These are phyloP conservation scores for Drosophila algonquin DNA, from an alignment of 2,888 invertebrate species.

Conservation along the genomic window DNA sequence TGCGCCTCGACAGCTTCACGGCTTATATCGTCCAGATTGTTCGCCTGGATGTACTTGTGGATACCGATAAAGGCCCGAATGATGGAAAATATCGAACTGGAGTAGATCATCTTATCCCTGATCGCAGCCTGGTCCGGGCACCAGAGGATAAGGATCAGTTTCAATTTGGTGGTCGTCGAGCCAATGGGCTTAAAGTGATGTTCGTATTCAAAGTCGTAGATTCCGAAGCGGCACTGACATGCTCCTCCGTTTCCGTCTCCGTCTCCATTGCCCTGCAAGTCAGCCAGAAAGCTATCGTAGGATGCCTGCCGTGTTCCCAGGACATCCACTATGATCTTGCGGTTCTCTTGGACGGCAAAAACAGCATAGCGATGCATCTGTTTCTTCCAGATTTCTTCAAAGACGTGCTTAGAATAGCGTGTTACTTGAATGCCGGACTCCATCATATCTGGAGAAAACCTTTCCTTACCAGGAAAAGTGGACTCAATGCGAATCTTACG, in stretches of 20 bases:
- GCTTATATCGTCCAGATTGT: constrained; percentile 50
- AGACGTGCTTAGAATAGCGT: constrained; percentile 39
- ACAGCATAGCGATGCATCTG: constrained; percentile 58
- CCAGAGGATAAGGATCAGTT: constrained; percentile 59
- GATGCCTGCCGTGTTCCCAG: constrained; percentile 41
- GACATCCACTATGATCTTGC: constrained; percentile 45
- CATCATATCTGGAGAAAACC: constrained; percentile 21
- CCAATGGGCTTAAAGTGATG: constrained; percentile 46
- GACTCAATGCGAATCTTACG: no score
- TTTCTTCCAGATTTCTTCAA: constrained; percentile 45
- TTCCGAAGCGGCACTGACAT: constrained; percentile 52
- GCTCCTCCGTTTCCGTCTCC: constrained; percentile 19
- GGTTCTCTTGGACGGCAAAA: constrained; percentile 39
- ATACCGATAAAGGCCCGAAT: constrained; percentile 51
- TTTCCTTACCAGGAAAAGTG: no score
- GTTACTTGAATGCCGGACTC: constrained; percentile 50
- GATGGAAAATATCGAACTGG: constrained; percentile 47
- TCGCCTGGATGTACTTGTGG: constrained; percentile 59
- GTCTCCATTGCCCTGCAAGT: constrained; percentile 18
- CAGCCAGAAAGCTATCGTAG: constrained; percentile 52
- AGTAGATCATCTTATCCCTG: constrained; percentile 61
- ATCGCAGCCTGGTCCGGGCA: constrained; percentile 53
- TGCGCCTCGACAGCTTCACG: constrained; percentile 48
- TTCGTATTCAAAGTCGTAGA: constrained; percentile 55
- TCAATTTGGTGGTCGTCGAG: constrained; percentile 39